These are phyloP conservation scores for Marasmarcha lunaedactyla DNA, from an alignment of 2,888 invertebrate species.

Conservation along the genomic window DNA sequence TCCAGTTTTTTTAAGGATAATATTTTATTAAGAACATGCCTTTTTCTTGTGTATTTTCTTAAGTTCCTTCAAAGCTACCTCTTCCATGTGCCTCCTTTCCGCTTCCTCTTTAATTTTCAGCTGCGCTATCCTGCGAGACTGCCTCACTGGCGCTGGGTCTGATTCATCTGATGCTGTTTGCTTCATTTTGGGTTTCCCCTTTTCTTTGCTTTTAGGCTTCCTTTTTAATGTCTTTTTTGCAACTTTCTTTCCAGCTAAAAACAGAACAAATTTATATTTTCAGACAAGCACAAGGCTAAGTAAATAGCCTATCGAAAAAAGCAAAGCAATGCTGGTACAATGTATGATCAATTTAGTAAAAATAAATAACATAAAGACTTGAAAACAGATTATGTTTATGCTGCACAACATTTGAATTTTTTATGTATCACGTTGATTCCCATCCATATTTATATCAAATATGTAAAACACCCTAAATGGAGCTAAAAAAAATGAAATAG, in stretches of 20 bases:
- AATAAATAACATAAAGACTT: too few relatives aligned
- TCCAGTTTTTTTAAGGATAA: too few relatives aligned
- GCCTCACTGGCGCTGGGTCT: slow-evolving; percentile 73
- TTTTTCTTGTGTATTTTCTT: slow-evolving; percentile 74
- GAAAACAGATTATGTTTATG: too few relatives aligned
- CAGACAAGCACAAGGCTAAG: too few relatives aligned
- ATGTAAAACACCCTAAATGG: too few relatives aligned
- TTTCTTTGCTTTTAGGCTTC: slow-evolving; percentile 26
- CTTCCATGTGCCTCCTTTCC: slow-evolving; percentile 79
- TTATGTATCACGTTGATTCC: too few relatives aligned
- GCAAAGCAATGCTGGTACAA: too few relatives aligned
- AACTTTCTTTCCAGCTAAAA: slow-evolving; percentile 47
- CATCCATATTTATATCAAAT: too few relatives aligned
- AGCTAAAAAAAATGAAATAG: too few relatives aligned
- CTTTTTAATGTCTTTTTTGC: slow-evolving; percentile 41
- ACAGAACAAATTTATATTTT: not conserved
- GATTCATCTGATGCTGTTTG: slow-evolving; percentile 27
- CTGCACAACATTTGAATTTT: too few relatives aligned
- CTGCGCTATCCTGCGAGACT: slow-evolving; percentile 88
- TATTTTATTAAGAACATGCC: slow-evolving; percentile 20
- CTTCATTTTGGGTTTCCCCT: slow-evolving; percentile 17
- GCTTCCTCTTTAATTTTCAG: slow-evolving; percentile 89
- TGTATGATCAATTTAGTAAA: too few relatives aligned
- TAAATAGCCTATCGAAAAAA: too few relatives aligned
- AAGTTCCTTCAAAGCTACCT: slow-evolving; percentile 76